Evolutionary conservation across 1,140 invertebrate species (phyloP), one percentile per base, ranked within the genome.

Genomic region (Zaprionus camerounensis): DNA sequence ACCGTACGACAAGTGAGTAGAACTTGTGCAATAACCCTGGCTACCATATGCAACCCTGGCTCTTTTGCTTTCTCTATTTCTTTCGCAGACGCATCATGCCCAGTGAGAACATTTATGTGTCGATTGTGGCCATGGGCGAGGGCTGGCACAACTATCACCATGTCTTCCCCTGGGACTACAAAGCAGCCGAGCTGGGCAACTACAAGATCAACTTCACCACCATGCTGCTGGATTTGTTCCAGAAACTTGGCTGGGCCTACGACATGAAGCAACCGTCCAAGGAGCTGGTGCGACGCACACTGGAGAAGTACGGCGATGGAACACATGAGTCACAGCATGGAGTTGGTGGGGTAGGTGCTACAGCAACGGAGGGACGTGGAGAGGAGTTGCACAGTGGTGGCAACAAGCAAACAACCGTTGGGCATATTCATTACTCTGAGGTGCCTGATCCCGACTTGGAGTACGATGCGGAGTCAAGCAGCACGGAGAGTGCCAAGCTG

Each of bases 61-160:
- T 38, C 13, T 51, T 28, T 38, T 31, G 20, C n/a, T 13, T 22
- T 28, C 22, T 24, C 17, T 12, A 22, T 36, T 38, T 53, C 13
- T 22, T 13, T 3, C 93, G 22, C 93, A 97, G 96, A 53, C 93
- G 93, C 57, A 95, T 96, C 44, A 94, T 94, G 77, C 95, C 96
- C 22, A 93, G 92, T 11, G 95, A 96, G 92, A 96, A 95, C 82
- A 91, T 93, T 66, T 92, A 93, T 5, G 95, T 96, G 0, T 94
- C 95, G 0, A 71, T 95, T 3, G 76, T 95, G 13, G 92, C 94
- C 3, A 92, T 95, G 75, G 95, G 95, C 1, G 96, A 97, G 93
- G 97, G 97, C 17, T 98, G 96, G 95, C 97, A 98, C 93, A 98
- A 98, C 93, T 99, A 98, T 92, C 98, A 99, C 91, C 98, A 98